Conservation (phyloP, 1,140 invertebrate genomes). For the Drosophila sturtevanti region DNA sequence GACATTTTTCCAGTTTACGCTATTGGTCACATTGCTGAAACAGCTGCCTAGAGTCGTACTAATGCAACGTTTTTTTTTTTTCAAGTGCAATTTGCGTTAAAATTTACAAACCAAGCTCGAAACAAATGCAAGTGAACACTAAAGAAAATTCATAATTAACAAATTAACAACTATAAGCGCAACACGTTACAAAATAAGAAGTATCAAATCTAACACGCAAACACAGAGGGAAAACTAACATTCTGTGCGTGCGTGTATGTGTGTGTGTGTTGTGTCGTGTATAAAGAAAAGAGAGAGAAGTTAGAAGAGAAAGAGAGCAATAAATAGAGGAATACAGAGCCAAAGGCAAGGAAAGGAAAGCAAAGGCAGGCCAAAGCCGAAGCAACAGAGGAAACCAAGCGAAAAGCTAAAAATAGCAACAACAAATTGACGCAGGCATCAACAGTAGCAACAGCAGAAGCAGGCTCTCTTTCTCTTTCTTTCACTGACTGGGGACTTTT, state of each 20-base stretch:
- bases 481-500: background rate
- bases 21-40: no score
- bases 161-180: background rate
- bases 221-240: background rate
- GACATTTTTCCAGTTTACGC: no score
- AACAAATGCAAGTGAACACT: background rate
- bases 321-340: background rate
- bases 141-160: background rate
- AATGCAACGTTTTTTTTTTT: background rate
- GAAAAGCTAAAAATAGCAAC: slow-evolving; percentile 11
- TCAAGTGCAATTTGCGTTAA: slow-evolving; percentile 1
- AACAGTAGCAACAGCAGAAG: slow-evolving; percentile 5
- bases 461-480: background rate
- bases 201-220: background rate
- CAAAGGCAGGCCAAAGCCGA: background rate
- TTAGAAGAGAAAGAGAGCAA: background rate
- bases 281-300: background rate
- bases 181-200: background rate
- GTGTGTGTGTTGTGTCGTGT: background rate
- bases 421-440: slow-evolving; percentile 14
- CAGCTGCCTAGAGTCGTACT: background rate
- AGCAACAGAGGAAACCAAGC: background rate
- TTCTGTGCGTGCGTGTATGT: background rate
- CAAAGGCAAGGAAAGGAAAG: background rate
- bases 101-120: background rate